Conservation (phyloP, 2,113 vertebrate species). For the Cairina moschata region DNA sequence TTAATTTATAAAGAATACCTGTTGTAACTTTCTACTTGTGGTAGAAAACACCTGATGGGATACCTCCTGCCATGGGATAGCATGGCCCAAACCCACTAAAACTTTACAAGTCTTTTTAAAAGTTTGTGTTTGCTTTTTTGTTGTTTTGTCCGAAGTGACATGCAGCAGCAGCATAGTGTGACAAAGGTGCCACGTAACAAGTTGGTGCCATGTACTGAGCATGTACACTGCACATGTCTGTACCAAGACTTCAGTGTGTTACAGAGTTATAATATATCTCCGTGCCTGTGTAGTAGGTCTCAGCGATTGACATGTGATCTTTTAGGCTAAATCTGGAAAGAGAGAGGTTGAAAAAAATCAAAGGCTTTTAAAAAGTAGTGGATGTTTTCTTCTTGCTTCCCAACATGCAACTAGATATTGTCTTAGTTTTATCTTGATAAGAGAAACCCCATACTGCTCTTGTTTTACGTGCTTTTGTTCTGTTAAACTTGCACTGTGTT, state of each 20-base stretch:
- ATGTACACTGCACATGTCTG: background rate
- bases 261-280: background rate
- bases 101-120: background rate
- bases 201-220: rapidly evolving
- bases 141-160: background rate
- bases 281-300: background rate
- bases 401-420: background rate
- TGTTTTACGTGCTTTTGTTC: background rate
- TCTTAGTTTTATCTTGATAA: background rate
- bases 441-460: background rate
- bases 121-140: background rate
- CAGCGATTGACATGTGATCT: background rate
- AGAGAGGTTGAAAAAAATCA: background rate
- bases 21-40: background rate
- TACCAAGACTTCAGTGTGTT: background rate
- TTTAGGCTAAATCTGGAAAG: background rate
- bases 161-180: background rate
- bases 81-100: background rate
- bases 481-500: background rate
- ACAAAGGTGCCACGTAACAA: background rate
- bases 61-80: background rate
- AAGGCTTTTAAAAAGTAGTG: background rate
- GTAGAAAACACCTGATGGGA: background rate
- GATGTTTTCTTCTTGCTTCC: background rate
- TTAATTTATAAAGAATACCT: background rate